phyloP scores from a whole-genome alignment of 2,888 invertebrate genomes.

The Apamea anceps region DNA sequence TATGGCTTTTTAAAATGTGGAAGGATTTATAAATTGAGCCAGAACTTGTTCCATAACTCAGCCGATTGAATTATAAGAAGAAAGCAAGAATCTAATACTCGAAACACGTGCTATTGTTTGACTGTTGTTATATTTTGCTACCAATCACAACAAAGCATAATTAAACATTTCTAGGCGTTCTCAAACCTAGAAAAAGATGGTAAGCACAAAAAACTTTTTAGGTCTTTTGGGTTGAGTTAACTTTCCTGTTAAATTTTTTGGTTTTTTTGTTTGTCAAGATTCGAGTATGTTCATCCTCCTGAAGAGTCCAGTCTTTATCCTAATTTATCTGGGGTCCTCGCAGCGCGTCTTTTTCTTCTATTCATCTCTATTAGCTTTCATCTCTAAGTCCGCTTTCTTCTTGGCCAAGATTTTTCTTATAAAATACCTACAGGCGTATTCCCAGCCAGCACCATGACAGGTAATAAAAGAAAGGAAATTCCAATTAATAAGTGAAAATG shows the following conservation, averaged over 20 bases:
- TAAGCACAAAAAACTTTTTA: not conserved
- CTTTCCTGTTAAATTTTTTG: not conserved
- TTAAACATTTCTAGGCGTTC: not conserved
- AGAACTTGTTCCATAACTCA: not conserved
- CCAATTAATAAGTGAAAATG: conserved; percentile 22
- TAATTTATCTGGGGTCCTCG: not conserved
- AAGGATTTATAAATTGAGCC: conserved; percentile 19
- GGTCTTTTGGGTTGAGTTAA: not conserved
- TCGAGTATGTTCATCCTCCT: not conserved
- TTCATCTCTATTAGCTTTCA: not conserved
- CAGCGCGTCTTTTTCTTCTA: not conserved
- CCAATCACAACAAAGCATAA: not conserved
- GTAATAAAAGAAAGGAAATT: not conserved
- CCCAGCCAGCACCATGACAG: not conserved
- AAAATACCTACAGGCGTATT: not conserved
- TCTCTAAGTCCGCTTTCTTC: not conserved
- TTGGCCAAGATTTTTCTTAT: not conserved
- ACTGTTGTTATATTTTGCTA: not conserved
- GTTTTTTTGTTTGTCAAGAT: not conserved
- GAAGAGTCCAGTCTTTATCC: not conserved
- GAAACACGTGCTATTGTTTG: not conserved
- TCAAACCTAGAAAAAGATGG: not conserved
- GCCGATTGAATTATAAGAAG: not conserved
- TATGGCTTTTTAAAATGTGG: conserved; percentile 50
- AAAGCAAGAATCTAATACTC: not conserved